phyloP scores from a whole-genome alignment of 2,888 invertebrate species.

The Autographa gamma region DNA sequence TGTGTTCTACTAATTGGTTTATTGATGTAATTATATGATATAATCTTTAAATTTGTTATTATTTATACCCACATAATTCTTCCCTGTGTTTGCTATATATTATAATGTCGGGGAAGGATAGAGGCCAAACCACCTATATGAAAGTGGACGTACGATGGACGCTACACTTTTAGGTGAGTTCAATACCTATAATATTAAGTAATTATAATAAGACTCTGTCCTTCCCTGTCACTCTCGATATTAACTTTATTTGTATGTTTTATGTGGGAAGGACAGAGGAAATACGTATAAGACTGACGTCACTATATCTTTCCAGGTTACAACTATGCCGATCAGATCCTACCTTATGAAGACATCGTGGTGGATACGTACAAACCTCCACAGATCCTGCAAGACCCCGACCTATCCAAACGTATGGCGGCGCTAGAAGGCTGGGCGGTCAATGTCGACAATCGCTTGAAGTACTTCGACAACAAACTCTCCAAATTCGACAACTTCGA shows the following conservation, averaged over 20 bases:
- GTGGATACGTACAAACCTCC: constrained; percentile 76
- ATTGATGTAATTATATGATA: constrained; percentile 76
- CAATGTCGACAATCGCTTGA: constrained; percentile 86
- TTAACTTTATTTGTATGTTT: constrained; percentile 38
- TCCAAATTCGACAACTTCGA: constrained; percentile 83
- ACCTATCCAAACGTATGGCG: constrained; percentile 75
- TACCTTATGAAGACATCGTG: constrained; percentile 63
- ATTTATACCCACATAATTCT: constrained; percentile 77
- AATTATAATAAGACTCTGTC: constrained; percentile 87
- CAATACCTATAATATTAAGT: constrained; percentile 67
- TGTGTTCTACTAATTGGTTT: constrained; percentile 64
- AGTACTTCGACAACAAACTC: constrained; percentile 87
- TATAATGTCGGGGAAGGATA: constrained; percentile 83
- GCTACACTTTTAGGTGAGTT: constrained; percentile 87
- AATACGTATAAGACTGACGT: constrained; percentile 45
- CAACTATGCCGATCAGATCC: constrained; percentile 67
- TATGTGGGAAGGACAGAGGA: constrained; percentile 87
- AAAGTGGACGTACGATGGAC: constrained; percentile 82
- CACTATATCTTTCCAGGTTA: constrained; percentile 76
- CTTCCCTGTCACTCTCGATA: constrained; percentile 86
- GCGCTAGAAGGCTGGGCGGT: constrained; percentile 85
- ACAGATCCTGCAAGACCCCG: constrained; percentile 72
- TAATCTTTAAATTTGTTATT: constrained; percentile 68
- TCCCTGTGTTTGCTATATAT: constrained; percentile 69
- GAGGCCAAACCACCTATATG: constrained; percentile 84